Conservation (phyloP, 2,113 vertebrate genomes). For the Mobula birostris region DNA sequence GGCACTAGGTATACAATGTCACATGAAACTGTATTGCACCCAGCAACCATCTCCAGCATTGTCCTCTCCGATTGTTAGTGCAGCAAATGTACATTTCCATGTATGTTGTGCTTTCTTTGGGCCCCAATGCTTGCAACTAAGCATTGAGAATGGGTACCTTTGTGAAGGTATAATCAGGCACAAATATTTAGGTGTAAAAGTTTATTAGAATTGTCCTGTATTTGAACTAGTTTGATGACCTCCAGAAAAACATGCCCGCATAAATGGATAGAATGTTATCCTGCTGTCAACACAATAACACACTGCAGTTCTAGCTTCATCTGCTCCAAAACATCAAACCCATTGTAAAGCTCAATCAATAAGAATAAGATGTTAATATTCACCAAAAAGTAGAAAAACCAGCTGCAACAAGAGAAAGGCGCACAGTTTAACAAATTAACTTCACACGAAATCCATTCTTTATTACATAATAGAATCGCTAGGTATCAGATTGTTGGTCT, state of each 20-base stretch:
- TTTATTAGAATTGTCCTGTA: too few relatives aligned
- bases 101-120: too few relatives aligned
- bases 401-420: not conserved
- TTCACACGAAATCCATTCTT: not conserved
- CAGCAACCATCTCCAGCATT: too few relatives aligned
- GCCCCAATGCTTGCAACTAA: not conserved
- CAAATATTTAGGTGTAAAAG: not conserved
- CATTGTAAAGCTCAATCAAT: not conserved
- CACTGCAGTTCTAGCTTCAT: not conserved
- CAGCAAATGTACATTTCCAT: too few relatives aligned
- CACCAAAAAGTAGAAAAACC: not conserved
- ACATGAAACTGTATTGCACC: too few relatives aligned
- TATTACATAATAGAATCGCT: not conserved
- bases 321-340: not conserved
- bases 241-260: not conserved
- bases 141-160: not conserved
- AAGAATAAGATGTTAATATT: not conserved
- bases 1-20: too few relatives aligned
- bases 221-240: not conserved
- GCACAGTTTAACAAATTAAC: not conserved
- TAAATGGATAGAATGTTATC: not conserved
- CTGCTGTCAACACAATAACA: not conserved
- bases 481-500: conserved; percentile 4
- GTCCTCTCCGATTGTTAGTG: too few relatives aligned
- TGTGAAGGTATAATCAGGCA: not conserved